phyloP scores from a whole-genome alignment of 1,140 invertebrate genomes.

The Trichonephila clavipes region DNA sequence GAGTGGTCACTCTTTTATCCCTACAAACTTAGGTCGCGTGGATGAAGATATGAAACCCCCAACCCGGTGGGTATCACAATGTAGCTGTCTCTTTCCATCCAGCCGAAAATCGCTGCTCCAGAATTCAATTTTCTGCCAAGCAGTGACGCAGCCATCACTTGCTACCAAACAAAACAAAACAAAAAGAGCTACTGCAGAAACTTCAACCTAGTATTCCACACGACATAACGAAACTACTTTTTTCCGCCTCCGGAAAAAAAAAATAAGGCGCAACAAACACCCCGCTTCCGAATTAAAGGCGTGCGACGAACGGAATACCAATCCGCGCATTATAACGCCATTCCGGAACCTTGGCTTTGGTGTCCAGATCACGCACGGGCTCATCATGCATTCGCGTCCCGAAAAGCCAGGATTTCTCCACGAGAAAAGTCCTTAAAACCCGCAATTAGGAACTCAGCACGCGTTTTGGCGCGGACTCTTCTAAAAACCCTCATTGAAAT shows the following conservation, averaged over 20 bases:
- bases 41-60: too few species aligned
- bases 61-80: too few species aligned
- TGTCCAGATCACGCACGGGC: not conserved
- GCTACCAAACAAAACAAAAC: too few species aligned
- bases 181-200: too few species aligned
- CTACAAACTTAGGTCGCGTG: too few species aligned
- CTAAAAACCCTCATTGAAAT: not conserved
- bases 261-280: not conserved
- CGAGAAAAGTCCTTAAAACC: not conserved
- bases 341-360: conserved; percentile 6
- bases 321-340: not conserved
- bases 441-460: conserved; percentile 26
- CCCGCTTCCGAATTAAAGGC: conserved; percentile 1
- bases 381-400: not conserved
- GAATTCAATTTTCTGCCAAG: too few species aligned
- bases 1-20: too few species aligned
- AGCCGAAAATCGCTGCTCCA: too few species aligned
- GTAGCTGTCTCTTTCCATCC: too few species aligned
- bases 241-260: not conserved
- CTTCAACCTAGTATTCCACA: too few species aligned
- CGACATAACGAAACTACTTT: not conserved
- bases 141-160: too few species aligned
- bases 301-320: not conserved
- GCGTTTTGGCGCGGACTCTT: conserved; percentile 20
- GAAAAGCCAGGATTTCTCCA: not conserved